Evolutionary conservation across 2,888 invertebrate species (phyloP), one percentile per base, ranked within the genome.

Genomic region (Brachyptera putata): DNA sequence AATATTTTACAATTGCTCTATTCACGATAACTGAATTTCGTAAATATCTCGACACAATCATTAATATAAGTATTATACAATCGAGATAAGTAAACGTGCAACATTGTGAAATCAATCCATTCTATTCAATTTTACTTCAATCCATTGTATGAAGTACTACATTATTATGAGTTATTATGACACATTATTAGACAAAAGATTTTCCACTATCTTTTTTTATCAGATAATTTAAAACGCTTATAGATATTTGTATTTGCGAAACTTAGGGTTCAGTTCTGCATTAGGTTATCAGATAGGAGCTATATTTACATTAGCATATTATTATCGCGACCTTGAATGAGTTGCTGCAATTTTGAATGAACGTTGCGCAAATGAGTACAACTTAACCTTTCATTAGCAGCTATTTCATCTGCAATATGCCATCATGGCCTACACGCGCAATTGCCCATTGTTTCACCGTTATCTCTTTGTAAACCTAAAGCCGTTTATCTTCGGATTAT

Each of bases 221-320:
- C 53, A 21, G 53, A 21, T 53, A 21, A 53, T 53, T 53, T 53
- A 34, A 46, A 21, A 24, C 36, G 36, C 22, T 36, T n/a, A 43
- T 21, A 18, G 43, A 53, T 36, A 21, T 53, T 34, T 53, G 53
- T 36, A 18, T 53, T 53, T 53, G 53, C 53, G 53, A 53, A 53
- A 53, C 34, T 53, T 36, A n/a, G n/a, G 36, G 34, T 53, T 46
- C 53, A 34, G 18, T 53, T 53, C 16, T 53, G 34, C 36, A 36
- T 53, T 36, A 53, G 34, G 53, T 53, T 53, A 53, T 53, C 53
- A 36, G 53, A 34, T 53, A 22, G 46, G 22, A 30, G 43, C 14
- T 36, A 21, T 53, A 53, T 53, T 58, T n/a, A 36, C 41, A 53
- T 53, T 53, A 53, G 50, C 53, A 53, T 58, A 58, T n/a, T n/a